These are phyloP conservation scores for Amazona guildingii DNA, from an alignment of 2,113 vertebrate species.

Conservation along the genomic window DNA sequence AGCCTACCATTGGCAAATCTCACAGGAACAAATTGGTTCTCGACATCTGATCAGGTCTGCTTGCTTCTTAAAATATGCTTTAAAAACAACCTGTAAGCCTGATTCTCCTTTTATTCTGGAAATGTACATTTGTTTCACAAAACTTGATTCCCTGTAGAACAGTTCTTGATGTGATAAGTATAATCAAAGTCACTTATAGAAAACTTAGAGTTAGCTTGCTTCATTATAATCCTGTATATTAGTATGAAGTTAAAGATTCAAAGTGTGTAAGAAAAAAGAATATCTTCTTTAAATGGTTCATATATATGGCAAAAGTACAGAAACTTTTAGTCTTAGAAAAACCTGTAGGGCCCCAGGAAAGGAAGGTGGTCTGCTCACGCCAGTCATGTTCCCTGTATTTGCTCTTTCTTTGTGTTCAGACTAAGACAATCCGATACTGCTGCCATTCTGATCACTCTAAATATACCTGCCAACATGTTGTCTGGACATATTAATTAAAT, in stretches of 20 bases:
- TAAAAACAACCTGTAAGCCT: neutral
- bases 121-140: neutral
- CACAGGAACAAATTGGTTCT: slow-evolving; percentile 41
- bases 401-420: neutral
- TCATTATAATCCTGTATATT: neutral
- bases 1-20: slow-evolving; percentile 8
- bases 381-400: neutral
- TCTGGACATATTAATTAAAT: neutral
- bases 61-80: neutral
- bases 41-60: neutral
- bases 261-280: neutral
- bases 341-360: neutral
- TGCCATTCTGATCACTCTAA: neutral
- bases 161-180: neutral
- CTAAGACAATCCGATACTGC: neutral
- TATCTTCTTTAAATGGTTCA: neutral
- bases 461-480: neutral
- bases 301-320: neutral
- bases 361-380: neutral
- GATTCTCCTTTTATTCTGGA: neutral
- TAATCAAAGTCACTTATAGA: neutral
- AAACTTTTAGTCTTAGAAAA: neutral
- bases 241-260: neutral
- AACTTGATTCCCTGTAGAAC: neutral
- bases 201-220: neutral